Evolutionary conservation across 2,797 vertebrate genomes (phyloP).

Genomic region (Apogon hyalosoma): DNA sequence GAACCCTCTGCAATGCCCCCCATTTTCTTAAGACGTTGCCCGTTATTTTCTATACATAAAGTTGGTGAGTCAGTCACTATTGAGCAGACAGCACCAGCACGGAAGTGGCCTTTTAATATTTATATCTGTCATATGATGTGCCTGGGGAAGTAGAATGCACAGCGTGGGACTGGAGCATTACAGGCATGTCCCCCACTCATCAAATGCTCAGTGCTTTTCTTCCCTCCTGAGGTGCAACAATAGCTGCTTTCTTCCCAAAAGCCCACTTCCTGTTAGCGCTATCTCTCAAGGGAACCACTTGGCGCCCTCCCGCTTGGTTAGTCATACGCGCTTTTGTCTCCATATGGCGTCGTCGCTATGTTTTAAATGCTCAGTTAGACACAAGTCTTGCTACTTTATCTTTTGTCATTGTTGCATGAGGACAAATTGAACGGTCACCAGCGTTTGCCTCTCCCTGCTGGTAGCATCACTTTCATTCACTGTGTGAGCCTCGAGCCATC

Average conservation of each 20-base stretch:
- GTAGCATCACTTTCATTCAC: conserved; percentile 9
- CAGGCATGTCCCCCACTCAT: conserved; percentile 43
- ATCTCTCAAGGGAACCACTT: conserved; percentile 29
- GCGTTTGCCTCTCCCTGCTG: conserved; percentile 17
- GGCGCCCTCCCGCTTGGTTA: conserved; percentile 34
- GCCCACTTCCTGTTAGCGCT: conserved; percentile 37
- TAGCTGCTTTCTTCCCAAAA: conserved; percentile 35
- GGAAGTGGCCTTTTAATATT: conserved; percentile 55
- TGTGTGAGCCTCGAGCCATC: conserved; percentile 22
- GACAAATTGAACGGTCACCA: conserved; percentile 8
- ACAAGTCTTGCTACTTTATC: conserved; percentile 8
- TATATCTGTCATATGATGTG: conserved; percentile 45
- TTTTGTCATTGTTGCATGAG: not conserved
- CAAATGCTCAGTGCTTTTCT: conserved; percentile 49
- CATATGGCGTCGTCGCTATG: conserved; percentile 18
- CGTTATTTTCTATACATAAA: conserved; percentile 28
- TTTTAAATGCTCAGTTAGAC: conserved; percentile 27
- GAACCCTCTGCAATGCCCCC: conserved; percentile 41
- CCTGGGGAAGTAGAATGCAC: conserved; percentile 35
- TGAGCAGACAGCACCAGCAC: conserved; percentile 8
- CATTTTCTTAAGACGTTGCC: conserved; percentile 35
- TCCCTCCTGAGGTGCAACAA: conserved; percentile 37
- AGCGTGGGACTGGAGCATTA: conserved; percentile 47
- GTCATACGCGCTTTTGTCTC: conserved; percentile 1
- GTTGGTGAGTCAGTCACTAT: conserved; percentile 42